phyloP scores from a whole-genome alignment of 2,797 vertebrate genomes.

The Emys orbicularis region DNA sequence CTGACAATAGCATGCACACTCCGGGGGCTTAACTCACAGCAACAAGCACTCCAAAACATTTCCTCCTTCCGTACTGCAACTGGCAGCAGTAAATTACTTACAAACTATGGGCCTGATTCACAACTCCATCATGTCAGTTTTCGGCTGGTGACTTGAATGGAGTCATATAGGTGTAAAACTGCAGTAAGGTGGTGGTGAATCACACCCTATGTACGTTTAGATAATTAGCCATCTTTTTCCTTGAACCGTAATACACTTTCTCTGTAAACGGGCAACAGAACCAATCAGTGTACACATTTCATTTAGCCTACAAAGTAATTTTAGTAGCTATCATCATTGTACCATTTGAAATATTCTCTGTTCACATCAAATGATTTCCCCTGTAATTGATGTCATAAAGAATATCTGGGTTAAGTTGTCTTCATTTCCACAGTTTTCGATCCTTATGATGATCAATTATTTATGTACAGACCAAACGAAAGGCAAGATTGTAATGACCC shows the following conservation, averaged over 20 bases:
- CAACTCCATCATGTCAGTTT: constrained; percentile 24
- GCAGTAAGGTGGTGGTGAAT: constrained; percentile 30
- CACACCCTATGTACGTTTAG: background rate
- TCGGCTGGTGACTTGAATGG: constrained; percentile 54
- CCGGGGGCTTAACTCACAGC: constrained; percentile 35
- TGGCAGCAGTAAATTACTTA: constrained; percentile 45
- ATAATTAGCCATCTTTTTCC: constrained; percentile 77
- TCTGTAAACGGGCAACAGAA: constrained; percentile 69
- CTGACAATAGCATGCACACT: constrained; percentile 12
- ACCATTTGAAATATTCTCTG: constrained; percentile 81
- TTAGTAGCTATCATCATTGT: constrained; percentile 79
- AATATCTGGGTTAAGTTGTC: constrained; percentile 83
- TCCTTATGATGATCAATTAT: constrained; percentile 85
- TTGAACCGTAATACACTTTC: constrained; percentile 68
- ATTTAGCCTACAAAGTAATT: constrained; percentile 81
- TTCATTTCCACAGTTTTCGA: constrained; percentile 81
- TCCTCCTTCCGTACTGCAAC: constrained; percentile 49
- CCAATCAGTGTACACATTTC: constrained; percentile 74
- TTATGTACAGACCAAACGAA: constrained; percentile 81
- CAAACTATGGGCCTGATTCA: constrained; percentile 64
- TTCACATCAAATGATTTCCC: constrained; percentile 82
- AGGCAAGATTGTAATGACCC: constrained; percentile 80
- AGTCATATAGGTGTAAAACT: background rate
- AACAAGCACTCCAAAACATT: background rate
- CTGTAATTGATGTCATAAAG: constrained; percentile 87